Base-by-base conservation (phyloP, 2,113 vertebrate species). In the Sorex araneus region DNA sequence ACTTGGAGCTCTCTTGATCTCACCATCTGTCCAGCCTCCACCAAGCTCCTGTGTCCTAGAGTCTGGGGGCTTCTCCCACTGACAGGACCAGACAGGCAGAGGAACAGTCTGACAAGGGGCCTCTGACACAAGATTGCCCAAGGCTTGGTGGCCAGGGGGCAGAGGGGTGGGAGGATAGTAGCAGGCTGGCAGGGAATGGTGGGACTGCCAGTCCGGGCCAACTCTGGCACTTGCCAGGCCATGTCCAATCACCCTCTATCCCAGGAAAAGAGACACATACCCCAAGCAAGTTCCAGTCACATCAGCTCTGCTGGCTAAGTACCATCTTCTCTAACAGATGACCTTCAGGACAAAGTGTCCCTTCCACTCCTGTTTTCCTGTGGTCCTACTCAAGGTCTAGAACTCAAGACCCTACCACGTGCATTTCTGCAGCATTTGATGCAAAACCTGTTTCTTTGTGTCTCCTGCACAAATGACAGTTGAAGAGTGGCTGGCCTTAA, bases 401-500 rank as follows among this genome's bases (percentile, higher is more conserved):
- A 79, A 45, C 13, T 23, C 50, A 25, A 45, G 45, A 64, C 70
- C 89, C 25, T 75, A 34, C 40, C 40, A 6, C 32, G 25, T 3
- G 5, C 71, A 50, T 6, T 78, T 66, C 45, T 6, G 45, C 0
- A 73, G 12, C 2, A 60, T 75, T 78, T 74, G 28, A 66, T 8
- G 2, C 71, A 13, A 45, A n/a, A 19, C 36, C 69, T 30, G 6
- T 70, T 21, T 75, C 60, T 0, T 1, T 2, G 30, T 34, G 73
- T 12, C 69, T 60, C 70, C 43, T 32, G 60, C 23, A 36, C 3
- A 8, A 74, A n/a, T 8, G 30, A 16, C 45, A 74, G 87, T 36
- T 43, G 0, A 0, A 18, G 30, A 16, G 64, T 0, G 66, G 28
- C 69, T 2, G 4, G 30, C 45, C 34, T 8, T 2, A 19, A 69